A percentile compares a stretch with the other conserved stretches of the same genome.
Conservation (phyloP, 2,888 invertebrate species). For the Lottia gigantea region DNA sequence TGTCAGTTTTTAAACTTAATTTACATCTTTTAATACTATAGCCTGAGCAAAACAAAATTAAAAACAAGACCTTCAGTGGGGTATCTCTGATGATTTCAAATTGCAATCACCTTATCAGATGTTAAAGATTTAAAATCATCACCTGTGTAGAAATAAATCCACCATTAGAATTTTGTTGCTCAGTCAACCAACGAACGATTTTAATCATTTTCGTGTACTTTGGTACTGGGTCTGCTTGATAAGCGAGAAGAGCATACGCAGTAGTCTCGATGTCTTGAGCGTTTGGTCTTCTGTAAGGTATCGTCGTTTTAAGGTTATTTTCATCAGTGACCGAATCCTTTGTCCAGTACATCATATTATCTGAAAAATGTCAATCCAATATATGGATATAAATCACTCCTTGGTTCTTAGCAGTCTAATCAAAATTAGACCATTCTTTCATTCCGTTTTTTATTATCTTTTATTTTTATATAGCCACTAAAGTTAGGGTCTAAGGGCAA, state of each 20-base stretch:
- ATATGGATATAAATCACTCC: too few relatives aligned
- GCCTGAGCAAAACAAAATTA: too few relatives aligned
- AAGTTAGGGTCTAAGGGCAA: too few relatives aligned
- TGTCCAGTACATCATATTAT: constrained; percentile 33
- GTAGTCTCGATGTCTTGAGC: constrained; percentile 49
- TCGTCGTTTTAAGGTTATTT: neutral
- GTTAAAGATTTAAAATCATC: neutral
- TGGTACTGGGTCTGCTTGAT: constrained; percentile 26
- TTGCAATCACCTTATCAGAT: too few relatives aligned
- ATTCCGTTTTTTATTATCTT: too few relatives aligned
- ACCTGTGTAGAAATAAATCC: constrained; percentile 58
- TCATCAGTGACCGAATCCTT: constrained; percentile 11
- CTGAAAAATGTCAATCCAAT: constrained; percentile 8
- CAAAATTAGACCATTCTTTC: too few relatives aligned
- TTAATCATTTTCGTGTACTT: constrained; percentile 20
- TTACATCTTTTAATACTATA: too few relatives aligned
- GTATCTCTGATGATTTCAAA: too few relatives aligned
- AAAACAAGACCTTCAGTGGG: too few relatives aligned
- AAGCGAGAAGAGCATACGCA: constrained; percentile 53
- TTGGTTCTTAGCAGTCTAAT: too few relatives aligned
- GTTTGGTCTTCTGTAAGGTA: constrained; percentile 22
- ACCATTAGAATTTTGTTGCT: constrained; percentile 47
- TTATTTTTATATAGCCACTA: too few relatives aligned
- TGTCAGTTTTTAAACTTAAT: too few relatives aligned
- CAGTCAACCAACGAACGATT: constrained; percentile 48